Conservation (phyloP, 2,113 vertebrate species). For the Genyomyrus donnyi region DNA sequence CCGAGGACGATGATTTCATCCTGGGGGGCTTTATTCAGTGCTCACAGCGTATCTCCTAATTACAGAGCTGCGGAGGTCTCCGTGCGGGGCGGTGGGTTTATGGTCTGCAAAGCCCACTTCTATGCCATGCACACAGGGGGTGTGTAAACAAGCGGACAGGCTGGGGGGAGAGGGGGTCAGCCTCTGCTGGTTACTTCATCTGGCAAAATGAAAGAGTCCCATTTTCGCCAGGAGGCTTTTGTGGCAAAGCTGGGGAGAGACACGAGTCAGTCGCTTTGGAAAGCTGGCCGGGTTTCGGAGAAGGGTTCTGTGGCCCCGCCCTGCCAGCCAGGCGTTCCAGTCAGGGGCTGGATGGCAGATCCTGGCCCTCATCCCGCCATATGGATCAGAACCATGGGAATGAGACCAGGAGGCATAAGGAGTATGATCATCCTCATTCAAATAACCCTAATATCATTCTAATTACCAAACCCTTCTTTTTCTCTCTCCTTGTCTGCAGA, state of each 20-base stretch:
- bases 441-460: not conserved
- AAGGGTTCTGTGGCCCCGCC: not conserved
- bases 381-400: not conserved
- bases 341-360: not conserved
- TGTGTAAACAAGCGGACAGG: not conserved
- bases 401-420: not conserved
- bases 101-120: not conserved
- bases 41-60: slow-evolving; percentile 3
- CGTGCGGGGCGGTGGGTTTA: not conserved
- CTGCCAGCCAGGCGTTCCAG: not conserved
- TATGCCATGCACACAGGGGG: not conserved
- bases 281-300: not conserved
- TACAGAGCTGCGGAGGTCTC: slow-evolving; percentile 8
- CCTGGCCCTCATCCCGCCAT: not conserved
- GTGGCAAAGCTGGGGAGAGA: not conserved
- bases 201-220: not conserved
- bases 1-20: slow-evolving; percentile 7
- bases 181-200: not conserved
- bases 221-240: not conserved
- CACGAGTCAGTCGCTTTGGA: not conserved
- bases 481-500: slow-evolving; percentile 55
- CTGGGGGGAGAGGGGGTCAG: not conserved
- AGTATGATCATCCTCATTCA: not conserved
- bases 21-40: not conserved
- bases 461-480: not conserved